Base-by-base conservation (phyloP, 2,888 invertebrate genomes). In the Dynastes maya region DNA sequence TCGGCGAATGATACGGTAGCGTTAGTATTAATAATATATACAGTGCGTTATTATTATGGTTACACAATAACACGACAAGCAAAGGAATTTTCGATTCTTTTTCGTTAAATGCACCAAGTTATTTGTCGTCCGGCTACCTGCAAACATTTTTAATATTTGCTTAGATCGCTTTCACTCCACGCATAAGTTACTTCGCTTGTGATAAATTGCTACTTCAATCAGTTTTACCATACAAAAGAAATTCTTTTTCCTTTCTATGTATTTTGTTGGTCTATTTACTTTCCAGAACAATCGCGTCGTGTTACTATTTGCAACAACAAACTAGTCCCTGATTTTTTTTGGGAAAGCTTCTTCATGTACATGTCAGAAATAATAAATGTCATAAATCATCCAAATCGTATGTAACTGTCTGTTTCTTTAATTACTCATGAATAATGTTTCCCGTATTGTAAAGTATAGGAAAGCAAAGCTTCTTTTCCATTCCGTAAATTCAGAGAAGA, bases 251-350 rank as follows among this genome's bases (percentile, higher is more conserved):
- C 72, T 63, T 74, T 74, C 72, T 49, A 51, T 13, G 8, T 49
- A 16, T 74, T 61, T 40, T 40, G n/a, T 74, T 63, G 72, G 72
- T 74, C 72, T 74, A 61, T 74, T 74, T 74, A 40, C 2, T 74
- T 61, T 74, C n/a, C 22, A 27, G 72, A 63, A 40, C 72, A 63
- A 32, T 22, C 22, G 16, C 61, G 61, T 61, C 45, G 27, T 45
- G 27, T 45, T 72, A 61, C 22, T 72, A 61, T 72, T 8, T 63
- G 11, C 22, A 72, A 63, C 45, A 45, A 11, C 8, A 45, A 45
- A 45, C 45, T 11, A 45, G 45, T 11, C 8, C 45, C 40, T 40
- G 40, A 40, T 9, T 40, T 40, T 32, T 40, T 40, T 29, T 13
- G 29, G 27, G 63, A 45, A 67, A 67, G 51, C 53, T 53, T 53